Evolutionary conservation across 2,113 vertebrate species (phyloP).

Genomic region (Cyanoliseus patagonus): DNA sequence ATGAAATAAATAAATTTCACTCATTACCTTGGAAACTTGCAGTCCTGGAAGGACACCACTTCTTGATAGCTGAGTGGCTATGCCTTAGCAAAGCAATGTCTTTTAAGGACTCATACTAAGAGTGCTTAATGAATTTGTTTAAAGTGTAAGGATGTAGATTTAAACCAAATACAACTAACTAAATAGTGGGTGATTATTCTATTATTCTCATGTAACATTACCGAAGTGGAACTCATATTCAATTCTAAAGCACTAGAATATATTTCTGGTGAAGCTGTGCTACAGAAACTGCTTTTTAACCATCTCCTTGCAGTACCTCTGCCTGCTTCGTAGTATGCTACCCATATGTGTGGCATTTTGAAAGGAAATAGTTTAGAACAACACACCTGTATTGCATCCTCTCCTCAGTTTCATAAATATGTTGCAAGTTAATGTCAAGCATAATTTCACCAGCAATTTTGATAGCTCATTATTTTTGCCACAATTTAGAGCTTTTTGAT

Average conservation of each 20-base stretch:
- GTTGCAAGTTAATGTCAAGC: neutral
- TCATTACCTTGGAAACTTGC: neutral
- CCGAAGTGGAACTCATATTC: neutral
- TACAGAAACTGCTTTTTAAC: neutral
- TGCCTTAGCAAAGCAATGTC: neutral
- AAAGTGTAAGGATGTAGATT: neutral
- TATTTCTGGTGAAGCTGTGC: neutral
- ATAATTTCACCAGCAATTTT: neutral
- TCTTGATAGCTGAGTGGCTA: neutral
- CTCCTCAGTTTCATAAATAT: fast-evolving
- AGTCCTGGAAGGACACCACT: neutral
- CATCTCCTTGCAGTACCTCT: fast-evolving
- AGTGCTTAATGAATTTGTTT: neutral
- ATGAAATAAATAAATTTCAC: neutral
- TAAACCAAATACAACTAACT: neutral
- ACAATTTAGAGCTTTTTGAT: neutral
- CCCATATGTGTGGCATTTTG: neutral
- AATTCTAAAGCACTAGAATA: neutral
- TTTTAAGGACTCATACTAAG: neutral
- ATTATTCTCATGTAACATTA: neutral
- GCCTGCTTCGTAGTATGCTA: neutral
- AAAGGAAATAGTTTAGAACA: neutral
- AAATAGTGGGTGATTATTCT: neutral
- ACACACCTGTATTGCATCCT: neutral
- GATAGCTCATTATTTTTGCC: neutral